Evolutionary conservation across 1,140 invertebrate species (phyloP), one percentile per base, ranked within the genome.

Genomic region (Zaprionus ornatus): DNA sequence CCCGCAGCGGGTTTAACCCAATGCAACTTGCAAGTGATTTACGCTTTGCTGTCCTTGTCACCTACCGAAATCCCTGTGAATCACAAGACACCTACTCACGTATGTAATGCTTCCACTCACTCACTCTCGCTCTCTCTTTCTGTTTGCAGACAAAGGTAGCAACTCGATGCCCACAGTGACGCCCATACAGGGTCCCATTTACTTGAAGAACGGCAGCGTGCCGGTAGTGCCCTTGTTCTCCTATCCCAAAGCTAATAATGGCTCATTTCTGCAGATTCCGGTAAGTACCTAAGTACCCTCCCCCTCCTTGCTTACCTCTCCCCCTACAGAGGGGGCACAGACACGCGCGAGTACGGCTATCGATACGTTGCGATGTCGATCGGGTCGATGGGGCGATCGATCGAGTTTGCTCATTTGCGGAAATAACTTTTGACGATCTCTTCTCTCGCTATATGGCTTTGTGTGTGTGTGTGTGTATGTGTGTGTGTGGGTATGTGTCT

Each of bases 211-310:
- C 92, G 96, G 96, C 69, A 94, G 94, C 25, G 96, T 97, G 23
- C 96, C 97, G 19, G 97, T 97, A 1, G 96, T 97, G 55, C 97
- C 97, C n/a, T 93, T 97, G 3, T 97, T 96, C 74, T 96, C 96
- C 21, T 97, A 97, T 93, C 95, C 95, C 10, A 95, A 95, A 62
- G 91, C 97, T 72, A 97, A 96, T 92, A 97, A 97, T 93, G 97
- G 97, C 68, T 95, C 95, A 15, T 95, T 97, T 84, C 95, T 97
- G 63, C 96, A 97, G 94, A 97, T 97, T 94, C 97, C 97, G 92
- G 97, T 97, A 93, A 97, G 96, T 95, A 67, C 35, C 27, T 9
- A n/a, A 23, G 4, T 40, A 56, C 37, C 23, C 27, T 13, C 32
- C 29, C 50, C n/a, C 5, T 15, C 9, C 23, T 42, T 4, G n/a